A percentile compares a stretch with the other conserved stretches of the same genome.
phyloP scores from a whole-genome alignment of 2,797 vertebrate genomes.

The Hypotaenidia okinawae region DNA sequence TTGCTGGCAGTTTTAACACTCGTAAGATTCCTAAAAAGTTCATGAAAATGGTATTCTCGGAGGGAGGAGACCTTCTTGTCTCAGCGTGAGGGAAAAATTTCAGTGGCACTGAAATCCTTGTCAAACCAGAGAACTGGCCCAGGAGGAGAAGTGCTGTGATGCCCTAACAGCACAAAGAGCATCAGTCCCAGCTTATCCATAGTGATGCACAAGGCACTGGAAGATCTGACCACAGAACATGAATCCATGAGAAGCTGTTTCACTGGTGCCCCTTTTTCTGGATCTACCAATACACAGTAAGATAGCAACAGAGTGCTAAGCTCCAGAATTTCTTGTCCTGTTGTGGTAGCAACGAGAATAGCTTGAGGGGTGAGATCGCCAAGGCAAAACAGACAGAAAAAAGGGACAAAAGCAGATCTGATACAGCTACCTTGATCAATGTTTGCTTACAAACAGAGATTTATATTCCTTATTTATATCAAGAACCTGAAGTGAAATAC shows the following conservation, averaged over 20 bases:
- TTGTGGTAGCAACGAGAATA: not conserved
- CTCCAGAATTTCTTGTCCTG: not conserved
- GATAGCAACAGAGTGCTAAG: not conserved
- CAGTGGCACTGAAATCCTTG: not conserved
- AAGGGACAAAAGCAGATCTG: not conserved
- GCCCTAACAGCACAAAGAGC: not conserved
- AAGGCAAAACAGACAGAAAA: not conserved
- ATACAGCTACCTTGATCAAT: not conserved
- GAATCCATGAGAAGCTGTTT: not conserved
- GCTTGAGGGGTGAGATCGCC: not conserved
- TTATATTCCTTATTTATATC: constrained; percentile 39
- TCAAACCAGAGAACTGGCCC: not conserved
- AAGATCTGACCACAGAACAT: not conserved
- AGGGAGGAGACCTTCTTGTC: not conserved
- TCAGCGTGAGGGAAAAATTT: constrained; percentile 2
- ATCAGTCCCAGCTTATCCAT: not conserved
- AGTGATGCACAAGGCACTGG: not conserved
- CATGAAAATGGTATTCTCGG: not conserved
- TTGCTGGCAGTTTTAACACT: constrained; percentile 14
- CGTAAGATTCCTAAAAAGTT: not conserved
- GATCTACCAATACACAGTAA: not conserved
- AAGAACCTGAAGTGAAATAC: constrained; percentile 51
- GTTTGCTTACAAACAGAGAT: not conserved
- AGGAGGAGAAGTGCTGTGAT: not conserved
- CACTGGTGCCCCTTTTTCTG: not conserved